Conservation (phyloP, 2,888 invertebrate species). For the Epirrhoe tristata region DNA sequence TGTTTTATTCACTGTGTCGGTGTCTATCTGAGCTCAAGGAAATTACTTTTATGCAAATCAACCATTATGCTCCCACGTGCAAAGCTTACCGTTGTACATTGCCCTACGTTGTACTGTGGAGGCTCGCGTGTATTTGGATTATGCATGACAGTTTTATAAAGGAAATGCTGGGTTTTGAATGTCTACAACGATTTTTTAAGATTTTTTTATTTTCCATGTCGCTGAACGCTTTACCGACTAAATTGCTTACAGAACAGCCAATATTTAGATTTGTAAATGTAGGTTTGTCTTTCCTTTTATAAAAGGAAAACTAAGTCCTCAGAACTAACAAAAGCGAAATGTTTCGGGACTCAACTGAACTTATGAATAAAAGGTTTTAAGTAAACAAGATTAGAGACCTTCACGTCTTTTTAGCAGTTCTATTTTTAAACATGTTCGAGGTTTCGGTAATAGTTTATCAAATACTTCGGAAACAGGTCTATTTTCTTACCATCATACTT, state of each 20-base stretch:
- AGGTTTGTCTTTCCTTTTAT: too few species aligned
- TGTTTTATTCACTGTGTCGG: conserved; percentile 44
- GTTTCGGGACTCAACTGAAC: not conserved
- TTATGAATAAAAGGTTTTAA: not conserved
- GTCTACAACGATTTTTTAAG: not conserved
- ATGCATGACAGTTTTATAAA: conserved; percentile 13
- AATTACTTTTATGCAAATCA: conserved; percentile 75
- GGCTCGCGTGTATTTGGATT: conserved; percentile 30
- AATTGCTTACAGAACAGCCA: not conserved
- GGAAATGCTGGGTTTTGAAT: not conserved
- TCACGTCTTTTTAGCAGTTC: not conserved
- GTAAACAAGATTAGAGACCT: not conserved
- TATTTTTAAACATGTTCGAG: not conserved
- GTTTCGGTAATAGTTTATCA: not conserved
- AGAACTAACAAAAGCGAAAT: not conserved
- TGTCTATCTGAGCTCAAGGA: conserved; percentile 54
- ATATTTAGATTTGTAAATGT: too few species aligned
- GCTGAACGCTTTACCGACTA: not conserved
- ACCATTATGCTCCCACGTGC: conserved; percentile 58
- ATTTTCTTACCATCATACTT: too few species aligned
- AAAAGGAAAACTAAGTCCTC: not conserved
- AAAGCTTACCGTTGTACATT: conserved; percentile 41
- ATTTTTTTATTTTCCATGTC: too few species aligned
- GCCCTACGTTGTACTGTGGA: conserved; percentile 32
- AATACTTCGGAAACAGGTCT: not conserved